Conservation (phyloP, 2,797 vertebrate genomes). For the Sebastes aleutianus region DNA sequence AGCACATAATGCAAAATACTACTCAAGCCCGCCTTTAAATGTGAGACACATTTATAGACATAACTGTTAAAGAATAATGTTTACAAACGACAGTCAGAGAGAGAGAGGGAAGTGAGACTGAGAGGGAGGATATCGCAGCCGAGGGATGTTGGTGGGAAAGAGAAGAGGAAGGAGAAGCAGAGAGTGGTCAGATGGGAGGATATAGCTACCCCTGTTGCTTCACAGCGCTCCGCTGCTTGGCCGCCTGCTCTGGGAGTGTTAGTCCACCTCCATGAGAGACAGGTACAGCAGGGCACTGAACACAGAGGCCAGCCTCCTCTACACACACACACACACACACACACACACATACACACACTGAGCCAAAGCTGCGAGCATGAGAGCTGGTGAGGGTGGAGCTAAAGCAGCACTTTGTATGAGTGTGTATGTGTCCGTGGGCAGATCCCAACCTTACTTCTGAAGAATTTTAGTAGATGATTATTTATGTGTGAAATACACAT, state of each 20-base stretch:
- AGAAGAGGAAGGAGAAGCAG: slow-evolving; percentile 63
- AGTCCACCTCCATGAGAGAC: slow-evolving; percentile 80
- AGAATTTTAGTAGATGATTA: neutral
- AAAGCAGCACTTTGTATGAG: slow-evolving; percentile 55
- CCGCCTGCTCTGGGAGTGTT: slow-evolving; percentile 74
- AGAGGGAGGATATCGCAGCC: slow-evolving; percentile 31
- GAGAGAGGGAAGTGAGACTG: slow-evolving; percentile 53
- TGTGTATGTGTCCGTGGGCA: neutral
- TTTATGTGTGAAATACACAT: neutral
- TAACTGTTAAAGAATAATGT: neutral
- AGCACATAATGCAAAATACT: too few species aligned
- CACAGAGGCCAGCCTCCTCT: slow-evolving; percentile 69
- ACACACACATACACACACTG: slow-evolving; percentile 49
- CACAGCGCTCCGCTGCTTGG: slow-evolving; percentile 67
- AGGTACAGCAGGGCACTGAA: slow-evolving; percentile 80
- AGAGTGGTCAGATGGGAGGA: slow-evolving; percentile 59
- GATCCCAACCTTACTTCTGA: neutral
- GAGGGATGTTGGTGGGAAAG: slow-evolving; percentile 43
- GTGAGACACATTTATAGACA: neutral
- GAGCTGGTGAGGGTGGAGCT: slow-evolving; percentile 65
- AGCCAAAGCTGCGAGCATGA: slow-evolving; percentile 49
- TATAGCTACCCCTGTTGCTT: slow-evolving; percentile 76
- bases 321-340: slow-evolving; percentile 51
- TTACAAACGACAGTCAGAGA: neutral
- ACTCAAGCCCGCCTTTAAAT: neutral